Evolutionary conservation across 1,140 invertebrate genomes (phyloP), one percentile per base, ranked within the genome.

Genomic region (Drosophila triauraria): DNA sequence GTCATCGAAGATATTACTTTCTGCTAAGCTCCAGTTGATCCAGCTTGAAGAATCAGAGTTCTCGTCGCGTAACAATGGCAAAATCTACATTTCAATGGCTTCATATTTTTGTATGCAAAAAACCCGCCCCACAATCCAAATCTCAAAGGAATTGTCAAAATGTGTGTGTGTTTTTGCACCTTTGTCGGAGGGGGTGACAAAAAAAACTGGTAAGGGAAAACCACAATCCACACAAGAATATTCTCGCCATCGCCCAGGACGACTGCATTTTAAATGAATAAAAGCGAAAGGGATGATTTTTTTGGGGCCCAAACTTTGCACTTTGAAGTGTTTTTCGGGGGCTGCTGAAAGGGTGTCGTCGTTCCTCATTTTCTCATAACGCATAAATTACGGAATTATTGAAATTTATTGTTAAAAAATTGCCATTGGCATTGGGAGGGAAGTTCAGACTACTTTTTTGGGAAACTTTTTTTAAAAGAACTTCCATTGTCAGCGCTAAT

Each of bases 321-420:
- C 86, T 90, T 88, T 85, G 82, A 88, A 91, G 86, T 85, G 74
- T 30, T 50, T 47, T 53, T 51, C 10, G 5, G 13, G 51, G 17
- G 17, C 51, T 50, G 47, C 38, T 50, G 56, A 78, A 59, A 65
- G 77, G 72, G 77, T 79, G 56, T 68, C 44, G 72, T 42, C 42
- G 63, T 59, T 63, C 62, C 65, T 72, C 51, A 40, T 23, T 54
- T 54, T 7, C 53, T 40, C 32, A 23, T 60, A 60, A 43, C 67
- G 82, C 84, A 82, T 83, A 91, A 83, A 91, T 91, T 91, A 83
- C 27, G 61, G 83, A 83, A 91, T 87, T 91, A 91, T 91, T 87
- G 69, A 87, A 87, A 91, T 87, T 81, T 91, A 91, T 91, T 80
- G 80, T 86, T 62, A 42, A 65, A 54, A 60, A 60, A 71, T 71